Evolutionary conservation across 2,888 invertebrate genomes (phyloP), one percentile per base, ranked within the genome.

Genomic region (Colostygia pectinataria): DNA sequence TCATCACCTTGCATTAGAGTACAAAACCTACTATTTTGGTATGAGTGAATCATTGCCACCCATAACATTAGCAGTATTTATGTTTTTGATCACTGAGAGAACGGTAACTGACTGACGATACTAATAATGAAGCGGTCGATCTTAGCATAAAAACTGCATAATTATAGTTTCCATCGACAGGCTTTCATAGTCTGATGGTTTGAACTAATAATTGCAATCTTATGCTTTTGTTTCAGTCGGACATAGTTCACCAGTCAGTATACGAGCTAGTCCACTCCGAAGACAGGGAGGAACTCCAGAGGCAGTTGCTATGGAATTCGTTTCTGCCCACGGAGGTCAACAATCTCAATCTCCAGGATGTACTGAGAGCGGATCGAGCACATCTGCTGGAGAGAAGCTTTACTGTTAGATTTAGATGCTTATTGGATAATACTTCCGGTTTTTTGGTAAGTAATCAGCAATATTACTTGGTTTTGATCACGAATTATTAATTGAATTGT

Each of bases 211-310:
- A 3, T 7, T 13, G 9, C 14, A 2, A 1, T 18, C 2, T 18
- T 41, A 20, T 23, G 33, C 50, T 59, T 44, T 6, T 63, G n/a
- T 93, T 94, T 23, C 92, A 99, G 99, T 99, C 99, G 66, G 99
- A 99, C 86, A 99, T 99, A 71, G 98, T 99, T 51, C 99, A 99
- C 85, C 99, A 99, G 82, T 98, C 98, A 60, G 98, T 99, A 42
- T 99, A 98, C 92, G 99, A 99, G 87, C 91, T 99, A 80, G 99
- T 99, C 55, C 99, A 99, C 88, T 99, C 98, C 1, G 99, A 99
- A 90, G 99, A 99, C 81, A 92, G 99, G 2, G 99, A 99, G 81
- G 99, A 99, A 83, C 92, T 99, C 48, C 98, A 98, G 77, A 90
- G 98, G 43, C 99, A 99, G 83, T 89, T 99, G 66, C 94, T 97